These are phyloP conservation scores for Tauraco hartlaubi DNA, from an alignment of 2,797 vertebrate species.

Conservation along the genomic window DNA sequence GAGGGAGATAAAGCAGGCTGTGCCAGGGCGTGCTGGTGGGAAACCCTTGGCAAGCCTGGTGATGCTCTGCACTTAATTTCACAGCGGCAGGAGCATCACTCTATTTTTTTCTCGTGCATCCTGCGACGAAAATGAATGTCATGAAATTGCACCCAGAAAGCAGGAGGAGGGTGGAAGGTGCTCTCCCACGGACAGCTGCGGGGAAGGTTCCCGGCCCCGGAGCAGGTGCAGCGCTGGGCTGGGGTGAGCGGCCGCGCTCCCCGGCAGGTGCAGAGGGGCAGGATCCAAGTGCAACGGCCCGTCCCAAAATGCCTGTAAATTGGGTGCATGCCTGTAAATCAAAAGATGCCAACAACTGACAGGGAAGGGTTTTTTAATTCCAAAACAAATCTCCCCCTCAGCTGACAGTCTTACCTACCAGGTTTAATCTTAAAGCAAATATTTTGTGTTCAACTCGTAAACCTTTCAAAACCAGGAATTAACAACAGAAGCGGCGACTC, in stretches of 20 bases:
- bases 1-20: neutral
- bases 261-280: neutral
- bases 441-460: neutral
- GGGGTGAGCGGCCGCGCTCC: rapidly evolving
- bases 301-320: neutral
- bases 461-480: neutral
- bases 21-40: neutral
- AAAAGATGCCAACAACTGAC: neutral
- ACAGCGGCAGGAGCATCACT: neutral
- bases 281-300: neutral
- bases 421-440: neutral
- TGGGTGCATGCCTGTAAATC: rapidly evolving
- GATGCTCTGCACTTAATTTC: neutral
- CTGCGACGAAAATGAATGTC: rapidly evolving
- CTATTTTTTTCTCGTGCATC: neutral
- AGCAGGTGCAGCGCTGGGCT: neutral
- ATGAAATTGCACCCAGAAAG: rapidly evolving
- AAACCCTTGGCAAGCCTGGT: neutral
- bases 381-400: neutral
- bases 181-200: rapidly evolving
- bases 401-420: neutral
- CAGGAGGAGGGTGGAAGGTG: neutral
- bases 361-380: neutral
- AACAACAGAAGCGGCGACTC: neutral
- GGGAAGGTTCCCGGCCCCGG: neutral